Evolutionary conservation across 2,888 invertebrate genomes (phyloP).

Genomic region (Coenonympha glycerion): DNA sequence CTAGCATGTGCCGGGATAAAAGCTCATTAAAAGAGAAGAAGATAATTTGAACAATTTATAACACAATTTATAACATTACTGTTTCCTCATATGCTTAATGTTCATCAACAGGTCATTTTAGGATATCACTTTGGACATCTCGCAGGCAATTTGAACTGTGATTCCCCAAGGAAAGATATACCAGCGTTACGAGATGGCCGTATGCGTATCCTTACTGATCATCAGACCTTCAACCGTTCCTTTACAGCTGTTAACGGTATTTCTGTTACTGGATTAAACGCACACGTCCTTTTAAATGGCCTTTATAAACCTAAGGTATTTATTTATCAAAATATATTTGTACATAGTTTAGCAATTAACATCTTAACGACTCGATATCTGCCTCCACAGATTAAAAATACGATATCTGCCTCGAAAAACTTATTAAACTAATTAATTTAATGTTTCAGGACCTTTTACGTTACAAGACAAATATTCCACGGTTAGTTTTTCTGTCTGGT

Average conservation of each 20-base stretch:
- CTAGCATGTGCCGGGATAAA: too few species aligned
- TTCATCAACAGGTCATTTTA: slow-evolving; percentile 71
- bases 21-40: too few species aligned
- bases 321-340: too few species aligned
- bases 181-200: slow-evolving; percentile 69
- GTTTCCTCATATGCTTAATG: too few species aligned
- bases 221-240: slow-evolving; percentile 72
- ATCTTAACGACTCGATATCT: too few species aligned
- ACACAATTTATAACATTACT: too few species aligned
- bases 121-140: slow-evolving; percentile 73
- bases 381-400: too few species aligned
- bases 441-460: slow-evolving; percentile 39
- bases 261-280: slow-evolving; percentile 52
- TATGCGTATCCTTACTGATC: slow-evolving; percentile 75
- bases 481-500: slow-evolving; percentile 48
- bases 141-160: slow-evolving; percentile 83
- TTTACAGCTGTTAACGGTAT: slow-evolving; percentile 52
- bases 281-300: slow-evolving; percentile 52
- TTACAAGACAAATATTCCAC: slow-evolving; percentile 47
- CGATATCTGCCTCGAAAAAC: too few species aligned
- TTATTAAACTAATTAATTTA: not conserved
- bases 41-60: too few species aligned
- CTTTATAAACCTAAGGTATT: slow-evolving; percentile 51
- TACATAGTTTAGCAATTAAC: too few species aligned
- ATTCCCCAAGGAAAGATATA: slow-evolving; percentile 71